Evolutionary conservation across 1,140 invertebrate species (phyloP).

Genomic region (Heliconius nattereri): DNA sequence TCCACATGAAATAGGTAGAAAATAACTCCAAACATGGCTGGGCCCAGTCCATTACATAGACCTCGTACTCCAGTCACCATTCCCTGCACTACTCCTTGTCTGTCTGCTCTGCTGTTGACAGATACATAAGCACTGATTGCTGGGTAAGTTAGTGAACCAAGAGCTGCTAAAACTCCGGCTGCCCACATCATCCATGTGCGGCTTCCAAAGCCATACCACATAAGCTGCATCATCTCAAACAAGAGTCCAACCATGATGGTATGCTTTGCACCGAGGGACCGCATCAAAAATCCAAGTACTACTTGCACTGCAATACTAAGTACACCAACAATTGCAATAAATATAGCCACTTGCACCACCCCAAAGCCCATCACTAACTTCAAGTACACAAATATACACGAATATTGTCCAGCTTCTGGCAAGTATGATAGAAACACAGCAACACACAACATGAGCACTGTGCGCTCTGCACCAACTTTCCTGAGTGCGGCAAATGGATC

Average conservation of each 20-base stretch:
- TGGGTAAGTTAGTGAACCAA: constrained; percentile 98
- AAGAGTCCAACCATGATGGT: constrained; percentile 98
- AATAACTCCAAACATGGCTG: constrained; percentile 98
- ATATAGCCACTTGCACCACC: constrained; percentile 96
- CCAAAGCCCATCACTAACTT: constrained; percentile 99
- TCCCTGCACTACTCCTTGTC: constrained; percentile 99
- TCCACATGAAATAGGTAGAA: constrained; percentile 99
- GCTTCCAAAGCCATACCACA: constrained; percentile 96
- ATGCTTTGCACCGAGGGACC: constrained; percentile 93
- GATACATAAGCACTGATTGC: constrained; percentile 99
- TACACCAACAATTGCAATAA: constrained; percentile 98
- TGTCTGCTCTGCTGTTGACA: constrained; percentile 96
- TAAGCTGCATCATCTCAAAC: constrained; percentile 97
- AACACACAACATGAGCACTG: constrained; percentile 97
- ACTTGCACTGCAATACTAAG: constrained; percentile 97
- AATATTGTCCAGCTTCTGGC: constrained; percentile 99
- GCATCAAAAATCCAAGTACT: constrained; percentile 93
- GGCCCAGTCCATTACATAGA: constrained; percentile 95
- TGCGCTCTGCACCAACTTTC: constrained; percentile 97
- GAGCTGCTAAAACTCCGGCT: constrained; percentile 96
- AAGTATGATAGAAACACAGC: constrained; percentile 99
- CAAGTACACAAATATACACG: constrained; percentile 99
- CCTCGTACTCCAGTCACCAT: constrained; percentile 98
- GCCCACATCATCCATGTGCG: constrained; percentile 98
- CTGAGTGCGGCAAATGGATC: constrained; percentile 97